A percentile compares a stretch with the other conserved stretches of the same genome.
Conservation (phyloP, 2,797 vertebrate genomes). For the Notoglanidium macrostoma region DNA sequence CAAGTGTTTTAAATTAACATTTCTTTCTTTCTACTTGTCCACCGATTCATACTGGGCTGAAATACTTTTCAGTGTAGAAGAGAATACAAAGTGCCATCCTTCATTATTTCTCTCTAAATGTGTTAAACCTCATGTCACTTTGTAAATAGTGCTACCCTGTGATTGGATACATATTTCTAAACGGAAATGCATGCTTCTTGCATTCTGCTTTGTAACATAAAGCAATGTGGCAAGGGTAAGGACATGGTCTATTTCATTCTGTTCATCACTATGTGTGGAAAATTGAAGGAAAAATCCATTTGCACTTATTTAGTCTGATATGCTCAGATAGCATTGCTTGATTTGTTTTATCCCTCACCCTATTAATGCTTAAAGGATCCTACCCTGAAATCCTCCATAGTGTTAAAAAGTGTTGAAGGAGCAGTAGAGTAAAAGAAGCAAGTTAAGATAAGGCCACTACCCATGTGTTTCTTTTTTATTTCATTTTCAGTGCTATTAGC, state of each 20-base stretch:
- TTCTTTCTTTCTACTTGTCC: not conserved
- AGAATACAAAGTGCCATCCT: not conserved
- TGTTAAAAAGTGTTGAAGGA: not conserved
- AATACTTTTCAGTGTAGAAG: not conserved
- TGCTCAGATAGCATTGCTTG: not conserved
- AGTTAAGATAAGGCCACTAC: not conserved
- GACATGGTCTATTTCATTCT: not conserved
- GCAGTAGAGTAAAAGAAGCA: not conserved
- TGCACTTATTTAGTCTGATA: not conserved
- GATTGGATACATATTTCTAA: too few species aligned
- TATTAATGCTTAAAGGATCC: conserved; percentile 2
- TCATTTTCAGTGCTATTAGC: not conserved
- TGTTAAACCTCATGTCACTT: not conserved
- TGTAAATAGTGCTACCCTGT: not conserved
- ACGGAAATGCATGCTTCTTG: not conserved
- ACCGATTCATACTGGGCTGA: not conserved
- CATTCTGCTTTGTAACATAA: not conserved
- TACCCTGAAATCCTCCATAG: not conserved
- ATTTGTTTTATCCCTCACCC: not conserved
- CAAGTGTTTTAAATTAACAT: not conserved
- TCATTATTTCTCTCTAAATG: not conserved
- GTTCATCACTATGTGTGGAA: not conserved
- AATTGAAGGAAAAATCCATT: not conserved
- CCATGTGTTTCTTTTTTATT: not conserved
- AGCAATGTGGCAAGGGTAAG: not conserved